Base-by-base conservation (phyloP, 2,888 invertebrate species). In the Melitaea athalia region DNA sequence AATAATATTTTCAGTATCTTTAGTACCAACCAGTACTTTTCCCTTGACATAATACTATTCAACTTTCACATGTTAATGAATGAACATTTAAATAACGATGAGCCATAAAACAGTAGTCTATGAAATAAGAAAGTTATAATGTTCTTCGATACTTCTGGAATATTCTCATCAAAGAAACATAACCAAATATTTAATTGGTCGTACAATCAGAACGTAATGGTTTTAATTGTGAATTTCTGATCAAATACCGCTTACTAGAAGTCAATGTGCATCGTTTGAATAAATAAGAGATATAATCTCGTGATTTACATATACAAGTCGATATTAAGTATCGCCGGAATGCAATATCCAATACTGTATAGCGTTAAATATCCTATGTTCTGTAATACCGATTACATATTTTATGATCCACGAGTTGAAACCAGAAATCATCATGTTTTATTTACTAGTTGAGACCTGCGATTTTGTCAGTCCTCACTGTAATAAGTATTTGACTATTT, bases 301-400 rank as follows among this genome's bases (percentile, higher is more conserved):
- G 31, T 10, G 59, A 70, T 70, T 70, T 62, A 65, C 70, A 70
- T 70, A 70, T 65, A 70, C 70, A 70, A 62, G 62, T 63, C 42
- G 62, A 68, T 70, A 62, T 65, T 68, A 45, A 70, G 59, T 65
- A 53, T 59, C 45, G 61, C 47, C n/a, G 57, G 43, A 55, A 63
- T 68, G 15, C 43, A 63, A 68, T 59, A 33, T 68, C 63, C 67
- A 33, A 67, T 60, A 64, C 38, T 47, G 57, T 42, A 63, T 59
- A 17, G 59, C 11, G 31, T 62, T 62, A 24, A 42, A 52, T 63
- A 67, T 45, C 38, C 60, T 33, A 17, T 59, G 67, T 50, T 33
- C 59, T 59, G 33, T 52, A 47, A 62, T 59, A 42, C 50, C 38
- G 42, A 63, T 50, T 50, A 55, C 14, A 57, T 57, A 24, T 57